A percentile compares a stretch with the other conserved stretches of the same genome.
These are phyloP conservation scores for Fringilla coelebs DNA, from an alignment of 2,797 vertebrate species.

Conservation along the genomic window DNA sequence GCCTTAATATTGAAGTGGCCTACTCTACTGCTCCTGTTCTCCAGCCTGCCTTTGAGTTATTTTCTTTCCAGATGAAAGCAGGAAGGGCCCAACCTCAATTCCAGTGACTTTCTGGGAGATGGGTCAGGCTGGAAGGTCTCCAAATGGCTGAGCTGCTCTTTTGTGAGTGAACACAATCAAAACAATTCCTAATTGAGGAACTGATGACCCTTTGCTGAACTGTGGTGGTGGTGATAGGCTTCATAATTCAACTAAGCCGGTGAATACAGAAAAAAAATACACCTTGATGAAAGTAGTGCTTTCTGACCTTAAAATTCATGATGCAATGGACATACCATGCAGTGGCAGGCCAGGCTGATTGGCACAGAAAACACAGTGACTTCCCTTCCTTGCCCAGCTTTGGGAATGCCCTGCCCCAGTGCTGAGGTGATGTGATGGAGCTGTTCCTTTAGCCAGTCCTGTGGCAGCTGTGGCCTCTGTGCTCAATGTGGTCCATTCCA, in stretches of 20 bases:
- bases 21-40: background rate
- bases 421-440: background rate
- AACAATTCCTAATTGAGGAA: background rate
- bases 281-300: background rate
- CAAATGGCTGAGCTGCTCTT: background rate
- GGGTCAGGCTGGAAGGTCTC: background rate
- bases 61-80: background rate
- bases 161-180: background rate
- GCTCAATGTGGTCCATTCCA: rapidly evolving
- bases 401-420: background rate
- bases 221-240: background rate
- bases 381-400: background rate
- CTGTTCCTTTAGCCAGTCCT: background rate
- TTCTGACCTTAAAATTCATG: background rate
- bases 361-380: rapidly evolving
- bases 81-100: background rate
- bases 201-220: background rate
- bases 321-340: too few relatives aligned
- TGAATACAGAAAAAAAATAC: background rate
- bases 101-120: background rate
- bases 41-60: background rate
- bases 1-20: background rate
- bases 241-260: background rate
- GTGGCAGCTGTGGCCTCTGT: background rate
- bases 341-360: background rate